Evolutionary conservation across 2,888 invertebrate species (phyloP), one percentile per base, ranked within the genome.

Genomic region (Yponomeuta sedellus): DNA sequence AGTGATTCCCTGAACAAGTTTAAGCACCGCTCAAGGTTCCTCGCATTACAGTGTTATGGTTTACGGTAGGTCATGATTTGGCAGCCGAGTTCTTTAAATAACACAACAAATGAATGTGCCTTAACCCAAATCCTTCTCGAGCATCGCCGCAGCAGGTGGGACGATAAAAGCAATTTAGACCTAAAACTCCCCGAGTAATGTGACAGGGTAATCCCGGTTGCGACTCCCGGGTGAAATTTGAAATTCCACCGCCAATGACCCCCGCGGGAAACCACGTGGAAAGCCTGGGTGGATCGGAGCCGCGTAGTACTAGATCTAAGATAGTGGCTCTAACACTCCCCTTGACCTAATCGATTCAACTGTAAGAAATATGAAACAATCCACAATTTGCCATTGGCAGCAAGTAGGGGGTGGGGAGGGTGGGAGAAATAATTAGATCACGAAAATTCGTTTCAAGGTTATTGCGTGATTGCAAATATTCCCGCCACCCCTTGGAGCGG

Each of bases 311-410:
- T 59, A 59, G 25, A 59, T 59, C 59, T 25, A 59, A 59, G 20
- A 19, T 25, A 6, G 44, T 52, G 16, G 44, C 8, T 12, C 16
- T 52, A 22, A 11, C 22, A 5, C 44, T 52, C 44, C 20, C 71
- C 71, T 71, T 72, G 71, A 71, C 71, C 71, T 69, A 69, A 71
- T 72, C 61, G 66, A 69, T 70, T 68, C 65, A 65, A 69, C 62
- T 64, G 68, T 69, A 67, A 68, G 67, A 64, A 20, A 59, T 12
- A 22, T 59, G 25, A 22, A 20, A 20, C 59, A 59, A 59, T 59
- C 20, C 44, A 52, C 44, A 52, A 52, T 52, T 16, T 16, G 44
- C 44, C 44, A 3, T 52, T 52, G 16, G 44, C 44, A 52, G 44
- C 44, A 10, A 44, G 44, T 10, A 44, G 44, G 44, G 16, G 44